Evolutionary conservation across 2,113 vertebrate species (phyloP).

Genomic region (Acanthochromis polyacanthus): DNA sequence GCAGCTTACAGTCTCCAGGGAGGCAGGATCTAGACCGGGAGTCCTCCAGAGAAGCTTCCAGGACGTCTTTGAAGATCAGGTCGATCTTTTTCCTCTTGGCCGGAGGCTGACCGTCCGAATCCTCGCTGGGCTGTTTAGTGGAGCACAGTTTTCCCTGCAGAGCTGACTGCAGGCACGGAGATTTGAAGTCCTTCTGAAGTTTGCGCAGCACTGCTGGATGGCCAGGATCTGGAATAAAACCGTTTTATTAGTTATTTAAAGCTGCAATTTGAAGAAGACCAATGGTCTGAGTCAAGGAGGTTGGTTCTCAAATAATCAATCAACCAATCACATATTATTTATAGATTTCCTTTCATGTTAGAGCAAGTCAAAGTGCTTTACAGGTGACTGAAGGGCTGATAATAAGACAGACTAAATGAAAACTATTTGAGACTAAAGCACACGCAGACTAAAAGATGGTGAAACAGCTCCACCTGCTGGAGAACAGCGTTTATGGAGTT

Average conservation of each 20-base stretch:
- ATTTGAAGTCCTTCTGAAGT: slow-evolving; percentile 84
- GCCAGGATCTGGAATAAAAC: slow-evolving; percentile 69
- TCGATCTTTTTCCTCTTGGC: slow-evolving; percentile 97
- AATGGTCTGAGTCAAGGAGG: not conserved
- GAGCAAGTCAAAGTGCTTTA: too few species aligned
- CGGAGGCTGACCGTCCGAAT: slow-evolving; percentile 87
- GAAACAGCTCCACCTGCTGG: slow-evolving; percentile 27
- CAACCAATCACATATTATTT: too few species aligned
- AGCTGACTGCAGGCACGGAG: slow-evolving; percentile 81
- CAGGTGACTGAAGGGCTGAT: too few species aligned
- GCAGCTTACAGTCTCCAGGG: slow-evolving; percentile 39
- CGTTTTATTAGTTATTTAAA: not conserved
- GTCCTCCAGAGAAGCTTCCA: slow-evolving; percentile 92
- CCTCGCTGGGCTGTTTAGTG: slow-evolving; percentile 87
- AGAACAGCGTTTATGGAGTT: not conserved
- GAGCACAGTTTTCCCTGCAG: slow-evolving; percentile 87
- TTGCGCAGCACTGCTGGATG: slow-evolving; percentile 82
- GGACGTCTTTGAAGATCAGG: slow-evolving; percentile 94
- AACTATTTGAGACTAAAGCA: too few species aligned
- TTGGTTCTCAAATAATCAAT: too few species aligned
- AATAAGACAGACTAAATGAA: too few species aligned
- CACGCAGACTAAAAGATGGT: not conserved
- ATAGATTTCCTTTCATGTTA: too few species aligned
- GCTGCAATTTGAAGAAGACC: not conserved
- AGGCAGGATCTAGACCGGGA: slow-evolving; percentile 16